Evolutionary conservation across 2,797 vertebrate genomes (phyloP).

Genomic region (Intellagama lesueurii): DNA sequence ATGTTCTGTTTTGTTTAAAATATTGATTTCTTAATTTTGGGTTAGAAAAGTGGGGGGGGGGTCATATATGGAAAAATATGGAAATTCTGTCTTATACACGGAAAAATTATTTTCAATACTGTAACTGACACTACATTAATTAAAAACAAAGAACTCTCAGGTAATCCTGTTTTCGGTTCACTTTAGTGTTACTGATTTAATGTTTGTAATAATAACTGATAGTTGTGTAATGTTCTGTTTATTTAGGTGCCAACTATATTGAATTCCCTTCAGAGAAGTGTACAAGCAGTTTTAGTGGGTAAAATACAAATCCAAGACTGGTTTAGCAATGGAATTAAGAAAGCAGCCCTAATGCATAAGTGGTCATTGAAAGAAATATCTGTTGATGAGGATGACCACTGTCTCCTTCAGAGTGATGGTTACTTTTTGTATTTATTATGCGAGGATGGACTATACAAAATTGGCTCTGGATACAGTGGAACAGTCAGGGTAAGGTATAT

Average conservation of each 20-base stretch:
- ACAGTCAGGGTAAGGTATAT: slow-evolving; percentile 89
- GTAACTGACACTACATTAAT: neutral
- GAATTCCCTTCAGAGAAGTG: slow-evolving; percentile 95
- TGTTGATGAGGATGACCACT: slow-evolving; percentile 95
- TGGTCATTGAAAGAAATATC: slow-evolving; percentile 94
- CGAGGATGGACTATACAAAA: slow-evolving; percentile 98
- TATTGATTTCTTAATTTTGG: too few species aligned
- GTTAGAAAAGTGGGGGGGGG: too few species aligned
- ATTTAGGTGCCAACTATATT: slow-evolving; percentile 95
- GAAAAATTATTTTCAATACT: neutral
- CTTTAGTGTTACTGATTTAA: neutral
- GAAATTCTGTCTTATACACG: too few species aligned
- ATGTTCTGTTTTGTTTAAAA: too few species aligned
- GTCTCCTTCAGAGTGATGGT: slow-evolving; percentile 96
- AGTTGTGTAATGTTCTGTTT: slow-evolving; percentile 27
- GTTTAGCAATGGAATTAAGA: slow-evolving; percentile 99
- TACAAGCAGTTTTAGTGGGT: slow-evolving; percentile 97
- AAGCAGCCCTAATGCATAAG: slow-evolving; percentile 97
- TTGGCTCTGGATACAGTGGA: slow-evolving; percentile 98
- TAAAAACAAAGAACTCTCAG: neutral
- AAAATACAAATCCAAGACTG: slow-evolving; percentile 99
- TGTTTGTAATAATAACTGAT: neutral
- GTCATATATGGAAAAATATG: too few species aligned
- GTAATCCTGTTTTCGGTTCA: neutral
- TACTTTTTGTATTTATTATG: slow-evolving; percentile 98